Percentiles rank a stretch among this genome's conserved stretches.
phyloP scores from a whole-genome alignment of 1,140 invertebrate species.

The Vanessa tameamea region DNA sequence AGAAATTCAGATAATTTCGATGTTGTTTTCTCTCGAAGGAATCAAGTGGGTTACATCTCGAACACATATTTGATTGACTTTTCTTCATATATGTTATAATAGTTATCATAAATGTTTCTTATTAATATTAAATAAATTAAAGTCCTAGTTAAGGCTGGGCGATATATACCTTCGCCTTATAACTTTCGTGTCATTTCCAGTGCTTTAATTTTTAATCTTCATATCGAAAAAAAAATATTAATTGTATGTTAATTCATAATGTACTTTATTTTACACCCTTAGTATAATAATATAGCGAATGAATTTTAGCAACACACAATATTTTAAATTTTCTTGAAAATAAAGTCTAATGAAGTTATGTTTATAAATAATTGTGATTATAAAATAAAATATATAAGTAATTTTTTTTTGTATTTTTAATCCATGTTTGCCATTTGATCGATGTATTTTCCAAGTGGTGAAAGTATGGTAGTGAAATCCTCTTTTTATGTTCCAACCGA shows the following conservation, averaged over 20 bases:
- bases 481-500: too few species aligned
- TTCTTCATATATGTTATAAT: too few species aligned
- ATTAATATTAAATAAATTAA: neutral
- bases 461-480: neutral
- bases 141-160: neutral
- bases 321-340: slow-evolving; percentile 10
- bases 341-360: slow-evolving; percentile 36
- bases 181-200: slow-evolving; percentile 36
- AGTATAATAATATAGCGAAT: neutral
- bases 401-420: slow-evolving; percentile 20
- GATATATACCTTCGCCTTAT: slow-evolving; percentile 19
- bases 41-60: neutral
- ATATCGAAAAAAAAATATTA: neutral
- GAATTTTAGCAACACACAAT: slow-evolving; percentile 12
- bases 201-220: slow-evolving; percentile 30
- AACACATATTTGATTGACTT: neutral
- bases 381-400: slow-evolving; percentile 32
- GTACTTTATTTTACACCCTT: neutral
- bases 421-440: neutral
- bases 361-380: slow-evolving; percentile 40
- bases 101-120: too few species aligned
- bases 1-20: slow-evolving; percentile 2
- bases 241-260: neutral
- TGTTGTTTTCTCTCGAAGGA: neutral
- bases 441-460: neutral